Evolutionary conservation across 1,140 invertebrate genomes (phyloP), one percentile per base, ranked within the genome.

Genomic region (Drosophila willistoni): DNA sequence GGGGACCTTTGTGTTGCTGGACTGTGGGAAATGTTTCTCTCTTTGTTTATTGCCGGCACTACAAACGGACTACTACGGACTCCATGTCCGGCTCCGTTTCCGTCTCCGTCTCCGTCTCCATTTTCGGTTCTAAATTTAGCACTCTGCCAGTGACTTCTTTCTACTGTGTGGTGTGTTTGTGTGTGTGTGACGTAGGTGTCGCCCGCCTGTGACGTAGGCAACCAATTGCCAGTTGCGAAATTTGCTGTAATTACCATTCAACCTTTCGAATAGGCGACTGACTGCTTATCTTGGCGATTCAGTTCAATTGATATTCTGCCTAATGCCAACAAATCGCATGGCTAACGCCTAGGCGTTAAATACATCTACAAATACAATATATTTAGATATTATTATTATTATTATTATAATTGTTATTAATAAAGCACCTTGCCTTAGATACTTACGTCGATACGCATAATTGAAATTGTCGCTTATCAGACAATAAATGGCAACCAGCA

Each of bases 171-270:
- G 19, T 19, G 19, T 19, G 19, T 19, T 1, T 29, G 25, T 29
- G 25, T 29, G 29, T 34, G 47, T 10, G 72, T 87, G 82, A 86
- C 83, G 83, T 86, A 87, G 80, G 63, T 74, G 68, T 68, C 69
- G 67, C 56, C 68, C 64, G 69, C 66, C 62, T 63, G 81, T 86
- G 83, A 86, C 83, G 83, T 87, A 33, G 39, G 22, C 68, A 68
- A 54, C 33, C 47, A 68, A 65, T 71, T 69, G 69, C 67, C 61
- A 87, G 79, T 83, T 70, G 73, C 73, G 73, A 77, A 77, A 64
- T 77, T 87, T 80, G 42, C 76, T 65, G 44, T 86, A 86, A 86
- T 83, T 86, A 68, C 59, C 73, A 39, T 22, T 73, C 57, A 82
- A 74, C 63, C 63, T 47, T 44, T 14, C 36, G 9, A 14, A 19